Base-by-base conservation (phyloP, 2,888 invertebrate genomes). In the Eupithecia inturbata region DNA sequence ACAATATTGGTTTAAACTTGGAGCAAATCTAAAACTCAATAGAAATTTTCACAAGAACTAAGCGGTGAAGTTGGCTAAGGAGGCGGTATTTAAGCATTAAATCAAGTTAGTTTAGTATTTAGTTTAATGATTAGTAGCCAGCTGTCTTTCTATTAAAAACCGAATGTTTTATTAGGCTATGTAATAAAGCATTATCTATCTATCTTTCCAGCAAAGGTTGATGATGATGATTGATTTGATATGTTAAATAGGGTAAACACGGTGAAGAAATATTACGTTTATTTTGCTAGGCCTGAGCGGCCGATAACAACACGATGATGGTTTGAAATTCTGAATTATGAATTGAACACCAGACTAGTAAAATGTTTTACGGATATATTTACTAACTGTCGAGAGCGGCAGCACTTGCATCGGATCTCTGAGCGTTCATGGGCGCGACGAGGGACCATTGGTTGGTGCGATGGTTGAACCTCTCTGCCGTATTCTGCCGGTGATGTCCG, bases 401-500 rank as follows among this genome's bases (percentile, higher is more conserved):
- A 5, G 98, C 98, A 87, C 97, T 97, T 0, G 98, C 98, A 87
- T 99, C 99, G 31, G 98, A 98, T 79, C 99, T 95, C 85, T 97
- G 97, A 79, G 96, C 96, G 86, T 97, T 97, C 99, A 99, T 99
- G 0, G 97, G 96, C 0, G 97, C 96, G 26, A 98, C 97, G 79
- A 98, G 93, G 1, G 97, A 96, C 98, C 98, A 98, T 88, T 98
- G 98, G 89, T 99, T 99, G 26, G 96, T 96, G 73, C 95, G 95
- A 62, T 97, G 96, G 89, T 97, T 96, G 91, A 98, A 99, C 74
- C 96, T 95, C 89, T 99, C 99, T 0, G 97, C 98, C 0, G 97
- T 97, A 85, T 97, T 97, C 88, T 98, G 97, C 16, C 98, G 95
- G 87, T 97, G 97, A 84, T 97, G 97, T 0, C 98, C 98, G 87